phyloP scores from a whole-genome alignment of 2,113 vertebrate genomes.

The Diglossa brunneiventris region DNA sequence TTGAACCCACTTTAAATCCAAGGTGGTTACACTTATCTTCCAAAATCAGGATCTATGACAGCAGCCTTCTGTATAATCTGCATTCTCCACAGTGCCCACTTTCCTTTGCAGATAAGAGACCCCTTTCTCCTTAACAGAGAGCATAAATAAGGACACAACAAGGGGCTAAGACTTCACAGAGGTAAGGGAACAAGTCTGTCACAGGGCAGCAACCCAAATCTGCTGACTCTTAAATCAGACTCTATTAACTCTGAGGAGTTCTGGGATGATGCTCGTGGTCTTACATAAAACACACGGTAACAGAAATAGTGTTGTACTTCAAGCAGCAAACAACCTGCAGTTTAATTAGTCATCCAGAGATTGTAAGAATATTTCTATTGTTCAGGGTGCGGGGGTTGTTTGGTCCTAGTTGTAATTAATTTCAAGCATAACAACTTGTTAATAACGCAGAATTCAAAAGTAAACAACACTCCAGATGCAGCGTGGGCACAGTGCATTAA shows the following conservation, averaged over 20 bases:
- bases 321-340: neutral
- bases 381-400: neutral
- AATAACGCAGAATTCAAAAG: neutral
- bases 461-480: neutral
- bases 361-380: neutral
- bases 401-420: neutral
- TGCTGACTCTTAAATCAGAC: neutral
- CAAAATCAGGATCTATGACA: neutral
- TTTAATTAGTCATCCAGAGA: neutral
- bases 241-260: neutral
- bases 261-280: neutral
- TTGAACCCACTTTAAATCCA: neutral
- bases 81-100: neutral
- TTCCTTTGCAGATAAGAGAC: neutral
- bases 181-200: neutral
- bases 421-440: neutral
- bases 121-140: neutral
- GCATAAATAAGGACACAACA: neutral
- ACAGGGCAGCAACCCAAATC: neutral
- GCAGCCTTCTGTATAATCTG: neutral
- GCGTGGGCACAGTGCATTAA: neutral
- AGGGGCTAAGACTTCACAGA: fast-evolving
- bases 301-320: neutral
- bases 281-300: neutral
- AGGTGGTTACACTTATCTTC: neutral